phyloP scores from a whole-genome alignment of 2,797 vertebrate species.

The Aythya fuligula region DNA sequence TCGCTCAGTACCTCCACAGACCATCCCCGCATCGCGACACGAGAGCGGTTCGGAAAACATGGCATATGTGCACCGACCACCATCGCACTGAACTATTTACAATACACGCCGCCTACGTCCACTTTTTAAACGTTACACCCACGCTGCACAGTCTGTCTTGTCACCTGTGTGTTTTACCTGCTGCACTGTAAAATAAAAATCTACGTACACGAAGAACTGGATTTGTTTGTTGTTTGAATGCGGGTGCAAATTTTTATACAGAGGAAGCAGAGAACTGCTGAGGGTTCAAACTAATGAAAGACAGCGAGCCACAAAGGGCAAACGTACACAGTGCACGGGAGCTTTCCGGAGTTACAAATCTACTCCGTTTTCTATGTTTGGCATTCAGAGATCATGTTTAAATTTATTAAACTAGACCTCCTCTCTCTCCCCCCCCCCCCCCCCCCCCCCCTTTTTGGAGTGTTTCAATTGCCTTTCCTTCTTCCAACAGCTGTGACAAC shows the following conservation, averaged over 20 bases:
- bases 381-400: conserved; percentile 53
- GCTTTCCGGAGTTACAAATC: conserved; percentile 52
- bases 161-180: not conserved
- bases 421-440: not conserved
- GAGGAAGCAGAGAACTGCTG: not conserved
- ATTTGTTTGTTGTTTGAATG: conserved; percentile 17
- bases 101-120: not conserved
- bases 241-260: conserved; percentile 14
- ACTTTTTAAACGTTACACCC: conserved; percentile 2
- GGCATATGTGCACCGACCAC: not conserved
- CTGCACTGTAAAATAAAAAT: not conserved
- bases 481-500: conserved; percentile 87
- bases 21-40: not conserved
- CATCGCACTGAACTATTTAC: not conserved
- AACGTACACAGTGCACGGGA: not conserved
- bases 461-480: conserved; percentile 82
- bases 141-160: not conserved
- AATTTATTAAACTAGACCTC: conserved; percentile 64
- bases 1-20: not conserved
- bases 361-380: conserved; percentile 41
- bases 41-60: conserved; percentile 53
- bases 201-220: fast-evolving
- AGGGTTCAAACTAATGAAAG: conserved; percentile 36
- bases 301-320: conserved; percentile 41
- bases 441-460: conserved; percentile 66